phyloP scores from a whole-genome alignment of 2,888 invertebrate species.

The Reticulitermes lucifugus region DNA sequence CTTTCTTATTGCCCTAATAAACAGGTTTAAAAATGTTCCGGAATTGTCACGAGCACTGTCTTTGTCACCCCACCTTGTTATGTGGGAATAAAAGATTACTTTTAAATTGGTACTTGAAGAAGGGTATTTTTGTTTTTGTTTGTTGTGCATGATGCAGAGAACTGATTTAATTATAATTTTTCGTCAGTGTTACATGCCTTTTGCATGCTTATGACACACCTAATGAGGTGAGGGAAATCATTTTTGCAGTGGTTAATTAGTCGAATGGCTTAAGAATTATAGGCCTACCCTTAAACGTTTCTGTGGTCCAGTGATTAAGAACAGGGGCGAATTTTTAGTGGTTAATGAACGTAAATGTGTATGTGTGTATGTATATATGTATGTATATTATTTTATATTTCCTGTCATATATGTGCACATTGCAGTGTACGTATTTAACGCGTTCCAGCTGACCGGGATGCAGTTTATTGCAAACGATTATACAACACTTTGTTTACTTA shows the following conservation, averaged over 20 bases:
- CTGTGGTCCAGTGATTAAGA: too few species aligned
- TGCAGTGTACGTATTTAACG: too few species aligned
- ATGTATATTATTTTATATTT: too few species aligned
- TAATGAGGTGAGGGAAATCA: background rate
- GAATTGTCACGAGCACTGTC: background rate
- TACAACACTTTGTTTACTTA: too few species aligned
- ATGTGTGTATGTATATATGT: too few species aligned
- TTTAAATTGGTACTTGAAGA: background rate
- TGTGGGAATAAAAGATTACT: background rate
- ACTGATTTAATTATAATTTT: constrained; percentile 26
- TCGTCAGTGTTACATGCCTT: background rate
- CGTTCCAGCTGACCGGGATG: too few species aligned
- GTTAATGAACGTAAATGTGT: too few species aligned
- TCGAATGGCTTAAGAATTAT: background rate
- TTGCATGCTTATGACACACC: background rate
- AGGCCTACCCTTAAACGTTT: too few species aligned
- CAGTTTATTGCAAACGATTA: too few species aligned
- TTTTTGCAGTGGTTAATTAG: background rate
- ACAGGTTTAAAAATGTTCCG: background rate
- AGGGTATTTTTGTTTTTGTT: background rate
- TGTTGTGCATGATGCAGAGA: background rate
- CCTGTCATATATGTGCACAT: too few species aligned
- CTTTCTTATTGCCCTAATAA: background rate
- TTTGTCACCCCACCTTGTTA: background rate
- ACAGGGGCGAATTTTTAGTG: too few species aligned